These are phyloP conservation scores for Portunus trituberculatus DNA, from an alignment of 1,140 invertebrate genomes.

Conservation along the genomic window DNA sequence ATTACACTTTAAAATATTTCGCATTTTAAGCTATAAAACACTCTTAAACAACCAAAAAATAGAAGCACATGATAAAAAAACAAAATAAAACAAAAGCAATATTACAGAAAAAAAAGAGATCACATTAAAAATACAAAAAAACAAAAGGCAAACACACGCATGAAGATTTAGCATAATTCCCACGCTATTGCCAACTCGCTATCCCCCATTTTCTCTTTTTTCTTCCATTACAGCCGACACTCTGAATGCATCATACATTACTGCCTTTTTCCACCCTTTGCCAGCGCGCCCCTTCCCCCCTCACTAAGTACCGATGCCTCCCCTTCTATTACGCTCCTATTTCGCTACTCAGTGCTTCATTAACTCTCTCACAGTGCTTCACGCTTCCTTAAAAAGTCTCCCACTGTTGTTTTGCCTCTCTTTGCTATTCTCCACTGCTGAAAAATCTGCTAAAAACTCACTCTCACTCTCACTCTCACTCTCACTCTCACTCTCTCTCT, in stretches of 20 bases:
- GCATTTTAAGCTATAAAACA: too few relatives aligned
- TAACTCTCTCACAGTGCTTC: not conserved
- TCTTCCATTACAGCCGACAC: not conserved
- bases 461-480: not conserved
- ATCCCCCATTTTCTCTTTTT: not conserved
- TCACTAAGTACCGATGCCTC: not conserved
- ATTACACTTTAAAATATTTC: too few relatives aligned
- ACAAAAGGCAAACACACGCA: not conserved
- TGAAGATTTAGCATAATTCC: not conserved
- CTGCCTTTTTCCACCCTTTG: not conserved
- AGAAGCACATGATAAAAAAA: not conserved
- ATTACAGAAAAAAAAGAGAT: not conserved
- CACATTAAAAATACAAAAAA: not conserved
- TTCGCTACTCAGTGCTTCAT: not conserved
- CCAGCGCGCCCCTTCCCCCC: not conserved
- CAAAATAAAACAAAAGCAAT: not conserved
- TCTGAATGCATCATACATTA: too few relatives aligned
- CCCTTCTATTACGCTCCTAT: not conserved
- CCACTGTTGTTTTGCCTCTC: not conserved
- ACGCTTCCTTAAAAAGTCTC: not conserved
- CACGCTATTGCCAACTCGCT: not conserved
- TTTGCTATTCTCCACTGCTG: not conserved
- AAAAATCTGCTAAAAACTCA: not conserved
- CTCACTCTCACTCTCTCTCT: too few relatives aligned
- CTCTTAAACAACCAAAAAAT: too few relatives aligned